These are phyloP conservation scores for Pristionchus japonicus DNA, from an alignment of 2,888 invertebrate species.

Conservation along the genomic window DNA sequence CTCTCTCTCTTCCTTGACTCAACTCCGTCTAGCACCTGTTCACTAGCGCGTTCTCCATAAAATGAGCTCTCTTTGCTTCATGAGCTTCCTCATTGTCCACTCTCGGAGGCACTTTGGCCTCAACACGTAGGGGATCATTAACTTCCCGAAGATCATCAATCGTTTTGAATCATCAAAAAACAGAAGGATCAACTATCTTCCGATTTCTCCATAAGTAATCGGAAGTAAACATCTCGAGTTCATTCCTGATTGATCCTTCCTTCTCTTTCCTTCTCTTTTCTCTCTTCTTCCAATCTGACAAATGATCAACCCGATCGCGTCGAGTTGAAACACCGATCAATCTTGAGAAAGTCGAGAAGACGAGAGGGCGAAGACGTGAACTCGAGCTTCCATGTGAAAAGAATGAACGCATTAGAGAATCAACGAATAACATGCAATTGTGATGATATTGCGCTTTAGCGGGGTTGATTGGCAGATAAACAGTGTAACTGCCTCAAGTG, in stretches of 20 bases:
- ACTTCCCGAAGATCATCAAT: background rate
- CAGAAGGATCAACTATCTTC: no score
- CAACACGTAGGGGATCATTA: no score
- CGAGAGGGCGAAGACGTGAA: background rate
- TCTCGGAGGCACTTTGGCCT: background rate
- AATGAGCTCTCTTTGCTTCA: background rate
- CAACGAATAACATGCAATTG: background rate
- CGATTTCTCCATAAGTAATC: no score
- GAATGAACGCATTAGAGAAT: background rate
- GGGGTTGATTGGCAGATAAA: background rate
- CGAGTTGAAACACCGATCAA: conserved; percentile 1
- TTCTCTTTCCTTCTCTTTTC: background rate
- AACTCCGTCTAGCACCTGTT: background rate
- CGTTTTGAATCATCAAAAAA: no score
- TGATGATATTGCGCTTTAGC: no score
- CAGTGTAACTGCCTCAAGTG: background rate
- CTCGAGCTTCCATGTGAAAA: background rate
- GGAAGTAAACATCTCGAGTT: background rate
- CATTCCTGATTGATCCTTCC: background rate
- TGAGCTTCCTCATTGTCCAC: background rate
- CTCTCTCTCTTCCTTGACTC: no score
- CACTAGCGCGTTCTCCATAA: background rate
- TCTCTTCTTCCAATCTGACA: background rate
- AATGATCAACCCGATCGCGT: conserved; percentile 5
- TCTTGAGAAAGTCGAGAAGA: background rate